Evolutionary conservation across 2,113 vertebrate species (phyloP).

Genomic region (Semnornis frantzii): DNA sequence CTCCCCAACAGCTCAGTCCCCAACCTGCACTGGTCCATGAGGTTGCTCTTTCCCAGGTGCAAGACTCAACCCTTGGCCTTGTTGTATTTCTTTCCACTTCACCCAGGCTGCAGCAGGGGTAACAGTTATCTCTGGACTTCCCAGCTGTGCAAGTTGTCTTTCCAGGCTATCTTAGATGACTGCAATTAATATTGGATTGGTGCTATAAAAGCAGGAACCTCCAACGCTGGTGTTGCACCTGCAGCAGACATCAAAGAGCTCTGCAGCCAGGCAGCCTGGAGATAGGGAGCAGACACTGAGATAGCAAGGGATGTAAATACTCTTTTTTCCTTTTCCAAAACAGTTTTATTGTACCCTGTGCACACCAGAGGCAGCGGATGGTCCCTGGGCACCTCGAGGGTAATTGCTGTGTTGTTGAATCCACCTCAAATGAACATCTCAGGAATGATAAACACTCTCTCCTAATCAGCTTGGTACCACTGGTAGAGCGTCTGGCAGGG

Average conservation of each 20-base stretch:
- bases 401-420: conserved; percentile 45
- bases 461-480: neutral
- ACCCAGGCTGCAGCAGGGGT: too few species aligned
- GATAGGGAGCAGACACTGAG: neutral
- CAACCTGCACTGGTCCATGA: too few species aligned
- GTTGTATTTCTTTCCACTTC: too few species aligned
- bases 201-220: neutral
- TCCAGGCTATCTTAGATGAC: conserved; percentile 22
- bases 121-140: neutral
- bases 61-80: too few species aligned
- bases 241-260: conserved; percentile 10
- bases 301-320: neutral
- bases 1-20: too few species aligned
- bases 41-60: too few species aligned
- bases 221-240: neutral
- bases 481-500: fast-evolving
- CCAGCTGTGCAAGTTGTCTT: neutral
- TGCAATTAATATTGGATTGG: conserved; percentile 1
- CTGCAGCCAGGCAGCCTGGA: neutral
- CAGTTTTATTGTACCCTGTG: neutral
- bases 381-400: neutral
- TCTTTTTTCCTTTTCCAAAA: neutral
- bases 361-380: neutral
- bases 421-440: neutral
- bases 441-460: neutral